Conservation (phyloP, 2,113 vertebrate species). For the Leptobrachium ailaonicum region DNA sequence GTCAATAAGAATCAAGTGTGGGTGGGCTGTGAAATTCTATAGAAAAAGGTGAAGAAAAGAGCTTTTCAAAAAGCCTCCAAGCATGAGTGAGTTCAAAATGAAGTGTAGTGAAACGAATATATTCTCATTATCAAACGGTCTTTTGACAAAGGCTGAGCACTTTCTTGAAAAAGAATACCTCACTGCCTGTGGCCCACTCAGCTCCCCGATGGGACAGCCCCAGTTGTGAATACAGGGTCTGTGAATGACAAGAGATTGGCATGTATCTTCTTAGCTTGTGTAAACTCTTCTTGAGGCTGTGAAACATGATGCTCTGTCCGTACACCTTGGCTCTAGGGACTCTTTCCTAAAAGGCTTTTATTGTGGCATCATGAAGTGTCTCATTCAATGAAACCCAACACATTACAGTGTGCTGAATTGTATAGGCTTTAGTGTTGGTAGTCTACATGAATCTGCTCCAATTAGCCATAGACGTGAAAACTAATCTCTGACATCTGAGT, state of each 20-base stretch:
- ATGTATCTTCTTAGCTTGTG: constrained; percentile 56
- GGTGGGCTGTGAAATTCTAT: constrained; percentile 65
- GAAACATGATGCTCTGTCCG: constrained; percentile 65
- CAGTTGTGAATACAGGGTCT: constrained; percentile 48
- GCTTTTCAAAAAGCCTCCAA: constrained; percentile 71
- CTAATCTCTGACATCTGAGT: constrained; percentile 73
- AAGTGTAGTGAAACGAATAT: constrained; percentile 74
- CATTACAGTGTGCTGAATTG: constrained; percentile 67
- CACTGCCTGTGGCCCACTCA: constrained; percentile 64
- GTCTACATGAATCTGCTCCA: constrained; percentile 73
- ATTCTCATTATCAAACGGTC: constrained; percentile 66
- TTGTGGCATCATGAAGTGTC: constrained; percentile 57
- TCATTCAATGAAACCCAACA: constrained; percentile 70
- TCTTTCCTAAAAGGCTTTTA: constrained; percentile 67
- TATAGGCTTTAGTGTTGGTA: constrained; percentile 58
- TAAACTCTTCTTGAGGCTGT: constrained; percentile 58
- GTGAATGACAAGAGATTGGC: constrained; percentile 56
- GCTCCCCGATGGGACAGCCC: constrained; percentile 55
- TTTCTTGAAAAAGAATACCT: constrained; percentile 68
- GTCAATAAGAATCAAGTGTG: constrained; percentile 75
- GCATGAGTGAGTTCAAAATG: constrained; percentile 67
- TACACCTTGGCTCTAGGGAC: constrained; percentile 58
- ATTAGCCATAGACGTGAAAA: constrained; percentile 66
- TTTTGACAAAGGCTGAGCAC: constrained; percentile 69
- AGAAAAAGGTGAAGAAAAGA: constrained; percentile 57